These are phyloP conservation scores for Corydoras sp. DNA, from an alignment of 2,113 vertebrate genomes.

Conservation along the genomic window DNA sequence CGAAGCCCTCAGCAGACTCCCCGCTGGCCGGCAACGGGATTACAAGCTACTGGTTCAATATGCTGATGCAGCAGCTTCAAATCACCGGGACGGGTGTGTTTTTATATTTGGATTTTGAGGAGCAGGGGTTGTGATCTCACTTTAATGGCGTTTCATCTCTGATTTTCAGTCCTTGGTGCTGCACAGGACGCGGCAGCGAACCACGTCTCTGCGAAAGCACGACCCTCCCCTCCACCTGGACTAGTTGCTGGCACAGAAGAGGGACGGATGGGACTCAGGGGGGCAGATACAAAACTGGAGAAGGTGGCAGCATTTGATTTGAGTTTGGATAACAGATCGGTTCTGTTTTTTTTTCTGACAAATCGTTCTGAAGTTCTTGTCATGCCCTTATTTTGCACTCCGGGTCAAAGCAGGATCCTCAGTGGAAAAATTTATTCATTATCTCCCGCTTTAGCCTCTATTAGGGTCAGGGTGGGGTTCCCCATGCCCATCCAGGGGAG, in stretches of 20 bases:
- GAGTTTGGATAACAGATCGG: not conserved
- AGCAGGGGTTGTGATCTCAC: not conserved
- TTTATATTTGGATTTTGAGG: not conserved
- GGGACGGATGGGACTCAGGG: slow-evolving; percentile 51
- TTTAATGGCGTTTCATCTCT: not conserved
- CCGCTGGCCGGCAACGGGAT: slow-evolving; percentile 47
- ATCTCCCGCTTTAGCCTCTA: too few relatives aligned
- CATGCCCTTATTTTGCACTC: too few relatives aligned
- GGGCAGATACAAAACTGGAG: slow-evolving; percentile 57
- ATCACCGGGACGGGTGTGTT: slow-evolving; percentile 63
- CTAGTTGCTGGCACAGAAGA: slow-evolving; percentile 56
- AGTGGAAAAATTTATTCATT: too few relatives aligned
- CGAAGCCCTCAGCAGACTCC: slow-evolving; percentile 50
- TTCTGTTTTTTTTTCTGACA: too few relatives aligned
- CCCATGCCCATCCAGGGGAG: too few relatives aligned
- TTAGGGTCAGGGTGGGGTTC: too few relatives aligned
- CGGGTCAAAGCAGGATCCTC: too few relatives aligned
- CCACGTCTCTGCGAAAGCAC: slow-evolving; percentile 45
- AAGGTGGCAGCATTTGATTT: slow-evolving; percentile 52
- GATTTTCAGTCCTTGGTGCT: slow-evolving; percentile 38
- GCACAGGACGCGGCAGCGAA: slow-evolving; percentile 40
- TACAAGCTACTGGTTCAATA: slow-evolving; percentile 65
- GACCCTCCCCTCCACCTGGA: slow-evolving; percentile 62
- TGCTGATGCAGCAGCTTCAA: slow-evolving; percentile 66
- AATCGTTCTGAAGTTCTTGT: too few relatives aligned